phyloP scores from a whole-genome alignment of 1,140 invertebrate genomes.

The Elymnias hypermnestra region DNA sequence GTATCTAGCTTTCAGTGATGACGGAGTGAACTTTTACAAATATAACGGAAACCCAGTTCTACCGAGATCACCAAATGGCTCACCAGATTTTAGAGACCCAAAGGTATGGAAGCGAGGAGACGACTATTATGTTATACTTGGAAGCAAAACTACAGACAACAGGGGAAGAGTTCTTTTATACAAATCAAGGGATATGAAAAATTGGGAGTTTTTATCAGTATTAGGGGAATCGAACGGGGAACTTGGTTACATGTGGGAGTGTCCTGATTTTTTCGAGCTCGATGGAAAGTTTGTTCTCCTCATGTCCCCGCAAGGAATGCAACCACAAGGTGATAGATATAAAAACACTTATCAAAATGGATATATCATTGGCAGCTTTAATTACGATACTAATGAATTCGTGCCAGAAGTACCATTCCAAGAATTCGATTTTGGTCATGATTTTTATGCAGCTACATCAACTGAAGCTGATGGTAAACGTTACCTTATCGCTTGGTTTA shows the following conservation, averaged over 20 bases:
- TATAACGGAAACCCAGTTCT: slow-evolving; percentile 58
- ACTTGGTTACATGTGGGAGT: slow-evolving; percentile 68
- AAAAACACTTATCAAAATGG: slow-evolving; percentile 64
- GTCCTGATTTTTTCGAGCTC: slow-evolving; percentile 64
- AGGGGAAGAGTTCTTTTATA: slow-evolving; percentile 58
- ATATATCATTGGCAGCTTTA: slow-evolving; percentile 59
- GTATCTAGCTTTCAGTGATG: slow-evolving; percentile 54
- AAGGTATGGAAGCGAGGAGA: slow-evolving; percentile 64
- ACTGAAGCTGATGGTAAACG: slow-evolving; percentile 52
- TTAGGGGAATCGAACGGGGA: slow-evolving; percentile 52
- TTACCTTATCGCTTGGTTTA: slow-evolving; percentile 59
- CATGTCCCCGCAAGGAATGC: slow-evolving; percentile 63
- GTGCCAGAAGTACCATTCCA: slow-evolving; percentile 49
- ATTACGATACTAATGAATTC: slow-evolving; percentile 57
- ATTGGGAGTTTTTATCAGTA: slow-evolving; percentile 60
- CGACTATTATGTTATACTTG: slow-evolving; percentile 59
- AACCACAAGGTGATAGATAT: slow-evolving; percentile 57
- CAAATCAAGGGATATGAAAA: slow-evolving; percentile 49
- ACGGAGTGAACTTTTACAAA: slow-evolving; percentile 60
- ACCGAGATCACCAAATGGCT: slow-evolving; percentile 37
- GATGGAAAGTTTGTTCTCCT: slow-evolving; percentile 59
- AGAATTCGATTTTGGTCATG: slow-evolving; percentile 65
- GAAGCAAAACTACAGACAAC: slow-evolving; percentile 51
- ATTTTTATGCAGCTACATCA: slow-evolving; percentile 69
- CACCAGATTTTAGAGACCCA: slow-evolving; percentile 66